Conservation (phyloP, 2,888 invertebrate species). For the Lycophotia porphyrea region DNA sequence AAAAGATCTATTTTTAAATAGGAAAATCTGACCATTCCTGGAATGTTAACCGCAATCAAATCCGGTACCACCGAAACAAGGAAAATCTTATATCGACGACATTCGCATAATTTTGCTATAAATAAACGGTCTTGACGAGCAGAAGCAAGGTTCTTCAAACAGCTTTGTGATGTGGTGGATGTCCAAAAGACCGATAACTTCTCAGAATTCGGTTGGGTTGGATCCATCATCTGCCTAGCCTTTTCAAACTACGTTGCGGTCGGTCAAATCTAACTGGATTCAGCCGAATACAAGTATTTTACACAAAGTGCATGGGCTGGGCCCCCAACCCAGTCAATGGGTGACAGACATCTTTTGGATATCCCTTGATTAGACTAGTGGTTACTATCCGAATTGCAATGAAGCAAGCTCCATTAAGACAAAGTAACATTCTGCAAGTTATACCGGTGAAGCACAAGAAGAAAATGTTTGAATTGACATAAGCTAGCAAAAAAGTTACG, state of each 20-base stretch:
- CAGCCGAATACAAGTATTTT: not conserved
- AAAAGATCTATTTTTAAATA: not conserved
- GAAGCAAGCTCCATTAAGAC: not conserved
- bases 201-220: not conserved
- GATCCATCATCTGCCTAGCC: not conserved
- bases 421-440: not conserved
- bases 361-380: not conserved
- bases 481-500: not conserved
- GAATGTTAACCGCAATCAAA: constrained; percentile 16
- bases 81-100: not conserved
- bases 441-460: not conserved
- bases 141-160: not conserved
- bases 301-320: not conserved
- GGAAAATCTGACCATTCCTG: not conserved
- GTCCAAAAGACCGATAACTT: not conserved
- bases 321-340: not conserved
- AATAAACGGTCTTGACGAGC: not conserved
- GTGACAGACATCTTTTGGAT: not conserved
- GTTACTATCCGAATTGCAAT: not conserved
- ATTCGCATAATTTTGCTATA: not conserved
- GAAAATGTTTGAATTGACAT: not conserved
- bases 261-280: not conserved
- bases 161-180: not conserved
- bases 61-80: not conserved
- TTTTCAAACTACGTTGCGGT: not conserved